Conservation (phyloP, 2,797 vertebrate species). For the Choloepus didactylus region DNA sequence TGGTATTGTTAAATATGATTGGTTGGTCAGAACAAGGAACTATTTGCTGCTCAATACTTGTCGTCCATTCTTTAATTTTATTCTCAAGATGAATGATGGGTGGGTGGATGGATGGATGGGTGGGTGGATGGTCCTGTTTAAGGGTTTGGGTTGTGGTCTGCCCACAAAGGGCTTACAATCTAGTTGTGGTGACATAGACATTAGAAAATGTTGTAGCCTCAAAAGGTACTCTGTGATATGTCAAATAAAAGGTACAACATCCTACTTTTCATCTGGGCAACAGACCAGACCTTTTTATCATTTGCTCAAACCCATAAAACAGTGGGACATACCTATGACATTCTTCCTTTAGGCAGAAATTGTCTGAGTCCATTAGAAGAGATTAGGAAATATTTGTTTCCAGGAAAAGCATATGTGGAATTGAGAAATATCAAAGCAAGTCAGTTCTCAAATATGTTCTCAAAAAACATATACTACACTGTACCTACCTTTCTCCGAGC, state of each 20-base stretch:
- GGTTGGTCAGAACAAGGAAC: not conserved
- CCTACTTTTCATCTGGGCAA: not conserved
- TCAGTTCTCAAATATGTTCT: not conserved
- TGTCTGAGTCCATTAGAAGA: not conserved
- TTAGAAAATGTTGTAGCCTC: not conserved
- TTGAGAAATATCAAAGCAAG: not conserved
- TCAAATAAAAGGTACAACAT: not conserved
- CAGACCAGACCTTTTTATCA: not conserved
- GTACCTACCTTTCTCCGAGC: not conserved
- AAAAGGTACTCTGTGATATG: not conserved
- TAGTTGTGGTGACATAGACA: not conserved
- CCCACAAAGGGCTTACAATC: not conserved
- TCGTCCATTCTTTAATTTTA: constrained; percentile 33
- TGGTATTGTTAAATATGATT: not conserved
- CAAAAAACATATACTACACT: not conserved
- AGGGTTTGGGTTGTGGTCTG: not conserved
- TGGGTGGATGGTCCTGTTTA: not conserved
- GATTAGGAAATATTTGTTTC: not conserved
- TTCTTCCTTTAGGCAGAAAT: constrained; percentile 52
- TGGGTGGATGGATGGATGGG: not conserved
- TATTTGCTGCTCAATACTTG: not conserved
- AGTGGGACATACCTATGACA: not conserved
- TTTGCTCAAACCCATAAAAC: not conserved
- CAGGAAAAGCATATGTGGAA: not conserved
- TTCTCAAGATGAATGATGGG: not conserved